A percentile compares a stretch with the other conserved stretches of the same genome.
These are phyloP conservation scores for Drosophila eugracilis DNA, from an alignment of 1,140 invertebrate species.

Conservation along the genomic window DNA sequence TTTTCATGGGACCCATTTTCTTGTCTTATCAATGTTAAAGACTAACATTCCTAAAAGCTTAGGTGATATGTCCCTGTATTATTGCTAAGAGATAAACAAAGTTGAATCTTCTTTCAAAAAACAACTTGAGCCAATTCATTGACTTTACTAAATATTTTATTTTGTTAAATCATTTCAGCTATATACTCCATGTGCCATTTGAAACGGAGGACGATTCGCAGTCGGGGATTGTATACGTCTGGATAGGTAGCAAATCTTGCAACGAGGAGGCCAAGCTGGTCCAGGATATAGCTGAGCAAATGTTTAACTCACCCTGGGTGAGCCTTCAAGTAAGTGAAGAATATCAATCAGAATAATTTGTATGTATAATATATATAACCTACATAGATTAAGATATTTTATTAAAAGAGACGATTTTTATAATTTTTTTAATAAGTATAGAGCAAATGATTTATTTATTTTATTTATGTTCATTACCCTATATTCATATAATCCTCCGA, in stretches of 20 bases:
- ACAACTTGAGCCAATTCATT: background rate
- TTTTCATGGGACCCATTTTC: slow-evolving; percentile 4
- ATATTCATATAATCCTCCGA: too few relatives aligned
- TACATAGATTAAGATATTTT: too few relatives aligned
- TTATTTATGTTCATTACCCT: too few relatives aligned
- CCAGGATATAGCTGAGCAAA: slow-evolving; percentile 96
- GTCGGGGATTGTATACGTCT: slow-evolving; percentile 98
- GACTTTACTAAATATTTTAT: background rate
- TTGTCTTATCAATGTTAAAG: slow-evolving; percentile 18
- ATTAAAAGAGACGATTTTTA: too few relatives aligned
- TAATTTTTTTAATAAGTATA: too few relatives aligned
- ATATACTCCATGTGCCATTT: slow-evolving; percentile 98
- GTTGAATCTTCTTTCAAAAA: background rate
- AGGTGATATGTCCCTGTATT: background rate
- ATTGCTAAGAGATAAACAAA: background rate
- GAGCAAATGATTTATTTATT: too few relatives aligned
- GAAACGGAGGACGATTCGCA: slow-evolving; percentile 94
- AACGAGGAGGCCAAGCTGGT: slow-evolving; percentile 94
- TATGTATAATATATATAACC: too few relatives aligned
- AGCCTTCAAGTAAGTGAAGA: slow-evolving; percentile 90
- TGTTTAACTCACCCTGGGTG: slow-evolving; percentile 96
- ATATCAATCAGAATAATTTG: too few relatives aligned
- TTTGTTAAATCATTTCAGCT: slow-evolving; percentile 86
- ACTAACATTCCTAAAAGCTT: background rate
- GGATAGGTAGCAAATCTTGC: slow-evolving; percentile 96